phyloP scores from a whole-genome alignment of 2,888 invertebrate species.

The Podotricha telesiphe region DNA sequence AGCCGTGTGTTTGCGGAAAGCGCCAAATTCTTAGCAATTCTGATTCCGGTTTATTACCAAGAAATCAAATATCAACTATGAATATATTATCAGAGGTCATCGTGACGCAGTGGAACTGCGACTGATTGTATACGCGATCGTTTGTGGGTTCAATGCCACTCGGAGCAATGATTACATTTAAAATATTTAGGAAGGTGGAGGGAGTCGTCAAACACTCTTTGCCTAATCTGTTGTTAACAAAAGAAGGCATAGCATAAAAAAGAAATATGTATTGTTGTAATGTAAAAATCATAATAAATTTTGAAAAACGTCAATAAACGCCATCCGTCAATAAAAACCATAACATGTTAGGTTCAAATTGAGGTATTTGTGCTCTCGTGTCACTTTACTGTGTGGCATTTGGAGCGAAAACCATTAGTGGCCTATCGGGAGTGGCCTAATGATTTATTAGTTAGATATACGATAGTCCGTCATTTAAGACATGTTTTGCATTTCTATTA shows the following conservation, averaged over 20 bases:
- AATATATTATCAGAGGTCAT: background rate
- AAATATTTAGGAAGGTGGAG: no score
- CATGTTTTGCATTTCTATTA: conserved; percentile 6
- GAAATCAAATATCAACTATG: background rate
- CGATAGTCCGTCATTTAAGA: conserved; percentile 36
- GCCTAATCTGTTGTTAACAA: no score
- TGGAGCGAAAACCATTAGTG: conserved; percentile 32
- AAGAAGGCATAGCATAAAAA: no score
- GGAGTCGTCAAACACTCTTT: no score
- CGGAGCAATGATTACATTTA: no score
- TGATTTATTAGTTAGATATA: conserved; percentile 36
- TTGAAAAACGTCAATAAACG: no score
- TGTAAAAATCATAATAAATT: background rate
- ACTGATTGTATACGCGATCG: no score
- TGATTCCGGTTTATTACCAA: background rate
- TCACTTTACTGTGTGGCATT: conserved; percentile 10
- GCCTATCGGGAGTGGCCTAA: conserved; percentile 35
- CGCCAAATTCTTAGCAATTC: conserved; percentile 23
- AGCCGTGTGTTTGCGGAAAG: conserved; percentile 17
- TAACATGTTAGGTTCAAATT: conserved; percentile 23
- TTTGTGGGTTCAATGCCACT: no score
- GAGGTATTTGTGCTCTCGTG: conserved; percentile 21
- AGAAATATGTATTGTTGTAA: background rate
- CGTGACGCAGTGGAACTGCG: no score
- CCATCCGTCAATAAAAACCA: conserved; percentile 21